Base-by-base conservation (phyloP, 2,797 vertebrate species). In the Enteromius viviparus region DNA sequence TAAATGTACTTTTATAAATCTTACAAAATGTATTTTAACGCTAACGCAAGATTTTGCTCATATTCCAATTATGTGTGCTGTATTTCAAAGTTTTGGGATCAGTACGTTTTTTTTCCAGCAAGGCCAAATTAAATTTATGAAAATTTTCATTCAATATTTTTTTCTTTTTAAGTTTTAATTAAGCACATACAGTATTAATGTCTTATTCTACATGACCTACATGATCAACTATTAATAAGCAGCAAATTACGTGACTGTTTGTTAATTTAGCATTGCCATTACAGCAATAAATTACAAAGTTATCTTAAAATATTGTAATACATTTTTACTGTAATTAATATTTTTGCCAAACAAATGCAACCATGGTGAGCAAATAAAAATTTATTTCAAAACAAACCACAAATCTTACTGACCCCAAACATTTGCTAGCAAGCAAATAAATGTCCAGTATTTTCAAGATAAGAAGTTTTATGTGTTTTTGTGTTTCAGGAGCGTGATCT, bases 401-500 rank as follows among this genome's bases (percentile, higher is more conserved):
- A 69, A 23, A 69, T 69, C 21, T 42, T n/a, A n/a, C 37, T 15
- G 0, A 26, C 12, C 68, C 17, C 47, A 74, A 32, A 19, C 26
- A 0, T 47, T 19, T 19, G 3, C 23, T 71, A 49, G 69, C 40
- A 64, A 55, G 8, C 49, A 76, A 55, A 6, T 26, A 11, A 10
- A 21, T 21, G 14, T 45, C 72, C 6, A 4, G 34, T 1, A 65
- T 34, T 65, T 19, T 65, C 29, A 47, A 37, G 6, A 34, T 29
- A 3, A 19, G 37, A 26, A 17, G 29, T 68, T 40, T 58, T 51
- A 3, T 40, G 7, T 40, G 40, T 40, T n/a, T 70, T 69, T 82
- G 32, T 66, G 66, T 15, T 78, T 29, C 34, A 88, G 87, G 77
- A 80, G 72, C 66, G 23, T 8, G 70, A 78, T 80, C 68, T 84